These are phyloP conservation scores for Pachyramphus minor DNA, from an alignment of 2,113 vertebrate genomes.

Conservation along the genomic window DNA sequence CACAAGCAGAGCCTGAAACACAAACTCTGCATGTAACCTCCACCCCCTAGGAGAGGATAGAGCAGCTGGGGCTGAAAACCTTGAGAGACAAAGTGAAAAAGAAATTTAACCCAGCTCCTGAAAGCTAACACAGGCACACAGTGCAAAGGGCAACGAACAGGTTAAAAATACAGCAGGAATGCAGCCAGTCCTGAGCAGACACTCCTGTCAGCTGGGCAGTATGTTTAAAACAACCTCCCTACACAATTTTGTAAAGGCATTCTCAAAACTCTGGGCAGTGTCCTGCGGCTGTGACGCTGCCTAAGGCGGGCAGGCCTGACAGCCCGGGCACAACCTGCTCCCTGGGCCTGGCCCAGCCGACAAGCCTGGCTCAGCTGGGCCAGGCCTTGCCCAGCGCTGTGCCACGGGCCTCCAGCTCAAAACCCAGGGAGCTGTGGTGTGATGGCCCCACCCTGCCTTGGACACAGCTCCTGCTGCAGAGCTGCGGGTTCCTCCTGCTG, in stretches of 20 bases:
- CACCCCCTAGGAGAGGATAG: neutral
- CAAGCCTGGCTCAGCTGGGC: neutral
- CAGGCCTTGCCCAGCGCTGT: rapidly evolving
- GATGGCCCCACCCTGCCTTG: neutral
- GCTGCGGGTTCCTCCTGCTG: neutral
- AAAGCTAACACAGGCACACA: neutral
- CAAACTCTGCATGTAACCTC: neutral
- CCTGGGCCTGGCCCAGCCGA: neutral
- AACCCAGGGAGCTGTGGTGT: rapidly evolving
- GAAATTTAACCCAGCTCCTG: neutral
- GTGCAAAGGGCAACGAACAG: neutral
- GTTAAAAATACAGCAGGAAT: neutral
- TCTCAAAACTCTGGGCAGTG: neutral
- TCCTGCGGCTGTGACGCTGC: neutral
- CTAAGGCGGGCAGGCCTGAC: neutral
- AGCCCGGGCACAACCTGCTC: neutral
- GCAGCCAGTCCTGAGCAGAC: neutral
- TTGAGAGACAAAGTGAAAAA: neutral
- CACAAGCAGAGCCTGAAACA: neutral
- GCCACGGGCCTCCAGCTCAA: neutral
- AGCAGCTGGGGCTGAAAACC: neutral
- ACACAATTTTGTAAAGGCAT: neutral
- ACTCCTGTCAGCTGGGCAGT: neutral
- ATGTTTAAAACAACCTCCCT: neutral
- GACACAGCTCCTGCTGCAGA: neutral